A percentile compares a stretch with the other conserved stretches of the same genome.
These are phyloP conservation scores for Zhuqinia jingwanae DNA, from an alignment of 2,888 invertebrate genomes.

Conservation along the genomic window DNA sequence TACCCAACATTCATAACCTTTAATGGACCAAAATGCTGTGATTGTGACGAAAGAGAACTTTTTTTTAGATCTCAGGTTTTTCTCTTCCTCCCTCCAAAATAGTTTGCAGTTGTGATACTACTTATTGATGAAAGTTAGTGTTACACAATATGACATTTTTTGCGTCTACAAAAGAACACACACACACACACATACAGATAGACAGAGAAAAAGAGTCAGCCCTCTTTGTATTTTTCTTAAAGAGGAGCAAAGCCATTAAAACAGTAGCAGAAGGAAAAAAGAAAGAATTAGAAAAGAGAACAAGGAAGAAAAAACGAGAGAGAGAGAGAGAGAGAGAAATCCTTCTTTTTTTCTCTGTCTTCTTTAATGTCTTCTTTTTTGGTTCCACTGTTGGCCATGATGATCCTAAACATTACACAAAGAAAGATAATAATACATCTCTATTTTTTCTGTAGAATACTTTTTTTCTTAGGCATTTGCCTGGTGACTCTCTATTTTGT, in stretches of 20 bases:
- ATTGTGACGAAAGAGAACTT: not conserved
- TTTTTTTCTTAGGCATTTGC: constrained; percentile 27
- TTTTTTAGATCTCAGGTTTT: constrained; percentile 2
- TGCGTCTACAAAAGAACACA: not conserved
- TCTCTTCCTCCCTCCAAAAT: not conserved
- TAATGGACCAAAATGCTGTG: not conserved
- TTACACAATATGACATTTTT: constrained; percentile 38
- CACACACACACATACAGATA: not conserved
- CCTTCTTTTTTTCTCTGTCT: constrained; percentile 40
- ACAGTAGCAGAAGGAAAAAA: constrained; percentile 6
- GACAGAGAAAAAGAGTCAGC: not conserved
- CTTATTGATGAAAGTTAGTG: constrained; percentile 42
- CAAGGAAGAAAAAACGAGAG: constrained; percentile 13
- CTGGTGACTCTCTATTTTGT: constrained; percentile 39
- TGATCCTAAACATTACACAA: constrained; percentile 41
- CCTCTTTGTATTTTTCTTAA: constrained; percentile 19
- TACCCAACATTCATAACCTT: not conserved
- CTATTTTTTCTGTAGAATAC: constrained; percentile 35
- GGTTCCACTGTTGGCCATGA: constrained; percentile 31
- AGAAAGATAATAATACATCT: constrained; percentile 41
- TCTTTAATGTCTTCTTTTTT: constrained; percentile 49
- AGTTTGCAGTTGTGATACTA: constrained; percentile 7
- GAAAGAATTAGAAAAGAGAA: constrained; percentile 18
- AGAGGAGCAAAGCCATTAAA: constrained; percentile 39
- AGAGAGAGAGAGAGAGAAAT: constrained; percentile 31